Evolutionary conservation across 2,113 vertebrate species (phyloP), one percentile per base, ranked within the genome.

Genomic region (Chloebia gouldiae): DNA sequence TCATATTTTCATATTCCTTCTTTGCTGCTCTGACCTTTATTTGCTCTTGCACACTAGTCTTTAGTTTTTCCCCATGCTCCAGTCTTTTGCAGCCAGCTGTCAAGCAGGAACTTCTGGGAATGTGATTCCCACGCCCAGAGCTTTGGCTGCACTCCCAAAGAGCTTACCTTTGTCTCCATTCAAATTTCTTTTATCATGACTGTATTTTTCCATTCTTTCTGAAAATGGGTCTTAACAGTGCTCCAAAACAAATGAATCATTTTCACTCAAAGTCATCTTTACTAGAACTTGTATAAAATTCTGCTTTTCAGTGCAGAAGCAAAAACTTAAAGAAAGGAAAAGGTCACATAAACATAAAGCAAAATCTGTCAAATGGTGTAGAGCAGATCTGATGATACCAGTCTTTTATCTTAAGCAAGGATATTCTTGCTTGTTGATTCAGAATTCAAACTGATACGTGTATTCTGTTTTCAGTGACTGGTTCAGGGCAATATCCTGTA

Each of bases 21-120:
- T 86, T 88, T 56, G 35, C 42, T 60, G 51, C 76, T 70, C 6
- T 93, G 92, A 94, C 93, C 82, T 96, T 96, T 90, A 90, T 9
- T 44, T 23, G 33, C 40, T 85, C 88, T 83, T 66, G 39, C 35
- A 33, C 35, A 39, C 51, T 44, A 6, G 30, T 80, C 33, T 83
- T 44, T 61, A 47, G 63, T 37, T 77, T 93, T 93, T 96, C 92
- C 93, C 76, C 5, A 13, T 20, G 76, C 76, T 94, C 47, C 50
- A 59, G 39, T 54, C 68, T 73, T 81, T 82, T 78, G 54, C 85
- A 94, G 90, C 71, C 90, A 96, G 37, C 71, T 94, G 92, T 80
- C 90, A 44, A 85, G 56, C 71, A 73, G 65, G n/a, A 92, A 42
- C 88, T 86, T 80, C 76, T 87, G 94, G 89, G 87, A 93, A 57